Evolutionary conservation across 2,888 invertebrate species (phyloP).

Genomic region (Thysanoteuthis rhombus): DNA sequence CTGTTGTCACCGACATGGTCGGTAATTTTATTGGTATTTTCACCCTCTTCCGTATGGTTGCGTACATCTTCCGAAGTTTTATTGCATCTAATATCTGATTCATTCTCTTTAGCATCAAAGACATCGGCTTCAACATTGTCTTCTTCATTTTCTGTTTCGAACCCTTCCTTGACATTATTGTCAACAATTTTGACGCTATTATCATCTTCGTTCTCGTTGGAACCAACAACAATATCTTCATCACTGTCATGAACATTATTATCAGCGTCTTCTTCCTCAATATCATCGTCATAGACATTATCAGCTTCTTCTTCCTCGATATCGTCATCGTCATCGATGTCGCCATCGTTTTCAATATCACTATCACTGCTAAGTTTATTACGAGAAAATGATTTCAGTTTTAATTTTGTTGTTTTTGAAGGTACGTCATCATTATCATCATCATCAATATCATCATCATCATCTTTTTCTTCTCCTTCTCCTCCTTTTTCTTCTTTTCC

Average conservation of each 20-base stretch:
- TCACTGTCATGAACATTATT: conserved; percentile 16
- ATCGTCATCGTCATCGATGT: conserved; percentile 16
- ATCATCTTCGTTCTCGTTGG: neutral
- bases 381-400: neutral
- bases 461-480: neutral
- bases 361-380: neutral
- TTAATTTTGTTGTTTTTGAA: neutral
- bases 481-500: neutral
- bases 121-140: neutral
- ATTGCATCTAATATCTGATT: neutral
- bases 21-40: neutral
- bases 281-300: neutral
- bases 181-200: neutral
- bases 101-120: neutral
- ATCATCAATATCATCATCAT: neutral
- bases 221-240: neutral
- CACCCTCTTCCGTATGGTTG: neutral
- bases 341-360: neutral
- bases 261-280: neutral
- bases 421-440: neutral
- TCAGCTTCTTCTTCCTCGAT: neutral
- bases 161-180: neutral
- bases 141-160: neutral
- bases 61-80: neutral
- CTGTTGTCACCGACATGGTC: neutral